Evolutionary conservation across 1,140 invertebrate species (phyloP).

Genomic region (Cataglyphis hispanica): DNA sequence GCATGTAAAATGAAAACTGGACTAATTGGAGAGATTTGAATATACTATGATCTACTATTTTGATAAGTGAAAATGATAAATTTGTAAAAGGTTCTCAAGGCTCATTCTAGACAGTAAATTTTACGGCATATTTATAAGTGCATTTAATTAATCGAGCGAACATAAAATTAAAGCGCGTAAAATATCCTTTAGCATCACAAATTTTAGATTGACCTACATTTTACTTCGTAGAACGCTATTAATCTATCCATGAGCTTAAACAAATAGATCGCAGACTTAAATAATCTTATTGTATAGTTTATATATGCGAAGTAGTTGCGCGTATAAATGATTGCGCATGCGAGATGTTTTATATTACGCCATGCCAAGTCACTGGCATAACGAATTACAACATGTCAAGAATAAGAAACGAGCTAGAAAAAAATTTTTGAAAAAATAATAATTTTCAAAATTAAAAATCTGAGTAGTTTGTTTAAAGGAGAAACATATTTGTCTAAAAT

Average conservation of each 20-base stretch:
- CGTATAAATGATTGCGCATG: background rate
- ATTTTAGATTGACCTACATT: background rate
- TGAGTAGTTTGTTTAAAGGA: background rate
- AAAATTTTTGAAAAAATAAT: conserved; percentile 1
- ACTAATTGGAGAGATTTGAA: background rate
- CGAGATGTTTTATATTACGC: conserved; percentile 4
- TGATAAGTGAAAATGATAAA: background rate
- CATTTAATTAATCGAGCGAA: background rate
- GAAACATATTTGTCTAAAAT: background rate
- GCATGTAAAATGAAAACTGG: background rate
- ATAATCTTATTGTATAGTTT: background rate
- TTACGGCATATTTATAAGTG: background rate
- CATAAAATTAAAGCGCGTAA: background rate
- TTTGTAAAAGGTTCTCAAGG: background rate
- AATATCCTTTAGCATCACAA: background rate
- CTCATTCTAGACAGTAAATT: background rate
- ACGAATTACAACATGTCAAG: background rate
- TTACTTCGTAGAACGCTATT: background rate
- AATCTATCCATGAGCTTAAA: background rate
- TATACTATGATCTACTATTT: background rate
- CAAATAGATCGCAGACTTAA: background rate
- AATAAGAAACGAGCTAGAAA: background rate
- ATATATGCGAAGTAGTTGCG: background rate
- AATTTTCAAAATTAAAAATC: background rate
- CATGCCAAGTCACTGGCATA: background rate